Evolutionary conservation across 2,113 vertebrate species (phyloP), one percentile per base, ranked within the genome.

Genomic region (Sprattus sprattus): DNA sequence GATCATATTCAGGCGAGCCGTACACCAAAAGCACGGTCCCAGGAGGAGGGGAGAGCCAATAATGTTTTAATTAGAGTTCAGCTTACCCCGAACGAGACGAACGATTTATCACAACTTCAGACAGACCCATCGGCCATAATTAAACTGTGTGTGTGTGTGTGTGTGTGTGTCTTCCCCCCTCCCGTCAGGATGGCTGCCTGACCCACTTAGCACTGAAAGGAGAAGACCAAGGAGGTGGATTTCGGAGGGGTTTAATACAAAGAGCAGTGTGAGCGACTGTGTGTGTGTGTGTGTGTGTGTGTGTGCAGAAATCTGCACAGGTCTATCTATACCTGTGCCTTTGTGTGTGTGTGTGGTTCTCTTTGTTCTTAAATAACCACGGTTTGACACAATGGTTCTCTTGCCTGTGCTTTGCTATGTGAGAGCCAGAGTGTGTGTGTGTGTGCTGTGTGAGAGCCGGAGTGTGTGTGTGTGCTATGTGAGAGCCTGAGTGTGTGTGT

Each of bases 231-330:
- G 60, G 83, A 78, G 54, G 75, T 82, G 15, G 83, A 87, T 82
- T 82, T 44, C 83, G 87, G 82, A 87, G 25, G 85, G 84, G 87
- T 90, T 90, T 86, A 88, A 85, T 90, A 85, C 87, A 85, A 3
- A 71, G 25, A 2, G 7, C 25, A 32, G 1, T 71, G 25, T 32
- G 39, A 39, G 39, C 39, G 2, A 39, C 1, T 39, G 60, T 64
- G 64, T 71, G n/a, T 32, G 44, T 7, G 9, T 15, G 45, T 82
- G 86, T 87, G 84, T 50, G 81, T 83, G 60, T 81, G 85, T 81
- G 84, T 49, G 85, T 81, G 84, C 11, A 49, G 47, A 2, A 49
- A 2, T 9, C 39, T 39, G 39, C 39, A 39, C 39, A 39, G 39
- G 39, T 2, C 39, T 39, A 39, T 2, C 39, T 39, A 39, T 39